Conservation (phyloP, 2,113 vertebrate species). For the Mesembrinibis cayennensis region DNA sequence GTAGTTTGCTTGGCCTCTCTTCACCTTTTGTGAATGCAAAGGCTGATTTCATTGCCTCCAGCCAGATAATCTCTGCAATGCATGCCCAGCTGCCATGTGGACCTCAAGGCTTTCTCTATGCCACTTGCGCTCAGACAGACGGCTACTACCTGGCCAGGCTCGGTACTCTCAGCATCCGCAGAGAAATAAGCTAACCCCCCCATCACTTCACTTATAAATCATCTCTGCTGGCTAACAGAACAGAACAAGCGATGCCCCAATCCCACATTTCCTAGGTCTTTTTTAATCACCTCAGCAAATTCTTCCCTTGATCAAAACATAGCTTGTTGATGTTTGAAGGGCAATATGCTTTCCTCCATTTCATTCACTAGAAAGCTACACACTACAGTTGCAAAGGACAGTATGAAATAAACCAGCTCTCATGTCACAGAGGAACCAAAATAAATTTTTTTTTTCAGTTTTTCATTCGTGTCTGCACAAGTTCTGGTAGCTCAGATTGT, state of each 20-base stretch:
- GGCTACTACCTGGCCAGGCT: background rate
- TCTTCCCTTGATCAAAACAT: conserved; percentile 14
- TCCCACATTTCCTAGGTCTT: background rate
- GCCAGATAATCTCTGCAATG: background rate
- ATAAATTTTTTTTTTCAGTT: background rate
- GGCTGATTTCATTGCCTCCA: background rate
- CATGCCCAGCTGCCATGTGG: background rate
- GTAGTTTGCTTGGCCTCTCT: background rate
- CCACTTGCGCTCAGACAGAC: background rate
- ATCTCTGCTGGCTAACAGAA: background rate
- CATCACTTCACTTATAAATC: background rate
- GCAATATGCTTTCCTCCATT: background rate
- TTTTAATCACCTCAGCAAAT: background rate
- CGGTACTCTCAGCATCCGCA: background rate
- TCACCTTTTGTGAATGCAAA: background rate
- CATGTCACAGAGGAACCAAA: conserved; percentile 7
- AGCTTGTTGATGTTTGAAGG: background rate
- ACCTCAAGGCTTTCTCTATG: background rate
- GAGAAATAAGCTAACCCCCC: background rate
- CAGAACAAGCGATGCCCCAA: background rate
- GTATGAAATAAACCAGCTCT: background rate
- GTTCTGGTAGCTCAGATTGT: background rate
- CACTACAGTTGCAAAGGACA: conserved; percentile 12
- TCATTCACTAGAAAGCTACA: background rate
- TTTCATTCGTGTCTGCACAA: conserved; percentile 2